Evolutionary conservation across 1,140 invertebrate genomes (phyloP).

Genomic region (Penaeus indicus): DNA sequence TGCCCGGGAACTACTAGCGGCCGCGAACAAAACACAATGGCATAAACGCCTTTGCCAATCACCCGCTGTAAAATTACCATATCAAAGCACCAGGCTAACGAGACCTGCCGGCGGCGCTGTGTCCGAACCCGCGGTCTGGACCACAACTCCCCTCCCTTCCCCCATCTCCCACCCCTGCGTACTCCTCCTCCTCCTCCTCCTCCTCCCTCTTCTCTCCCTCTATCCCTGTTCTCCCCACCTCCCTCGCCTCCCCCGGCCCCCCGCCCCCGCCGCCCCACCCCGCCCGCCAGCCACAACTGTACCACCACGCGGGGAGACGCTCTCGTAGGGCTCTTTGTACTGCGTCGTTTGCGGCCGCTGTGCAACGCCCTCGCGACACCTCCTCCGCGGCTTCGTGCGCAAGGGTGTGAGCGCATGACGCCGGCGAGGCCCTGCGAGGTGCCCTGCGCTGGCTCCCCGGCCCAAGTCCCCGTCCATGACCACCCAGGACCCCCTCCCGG

Average conservation of each 20-base stretch:
- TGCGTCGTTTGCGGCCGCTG: no score
- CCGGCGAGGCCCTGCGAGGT: no score
- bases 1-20: slow-evolving; percentile 15
- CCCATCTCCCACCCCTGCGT: slow-evolving; percentile 1
- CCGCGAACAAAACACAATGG: slow-evolving; percentile 57
- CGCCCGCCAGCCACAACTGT: not conserved
- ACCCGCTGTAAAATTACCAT: slow-evolving; percentile 62
- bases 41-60: slow-evolving; percentile 63
- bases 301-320: no score
- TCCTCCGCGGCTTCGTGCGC: no score
- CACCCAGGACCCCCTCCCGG: no score
- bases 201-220: not conserved
- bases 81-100: slow-evolving; percentile 58
- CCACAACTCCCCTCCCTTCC: not conserved
- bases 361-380: no score
- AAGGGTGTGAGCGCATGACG: no score
- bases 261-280: not conserved
- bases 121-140: slow-evolving; percentile 25
- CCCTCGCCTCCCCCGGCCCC: not conserved
- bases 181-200: not conserved
- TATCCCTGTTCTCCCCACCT: not conserved
- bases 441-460: no score
- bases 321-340: no score
- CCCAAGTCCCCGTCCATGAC: no score
- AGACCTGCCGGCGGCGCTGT: slow-evolving; percentile 47